Base-by-base conservation (phyloP, 2,797 vertebrate species). In the Lemur catta region DNA sequence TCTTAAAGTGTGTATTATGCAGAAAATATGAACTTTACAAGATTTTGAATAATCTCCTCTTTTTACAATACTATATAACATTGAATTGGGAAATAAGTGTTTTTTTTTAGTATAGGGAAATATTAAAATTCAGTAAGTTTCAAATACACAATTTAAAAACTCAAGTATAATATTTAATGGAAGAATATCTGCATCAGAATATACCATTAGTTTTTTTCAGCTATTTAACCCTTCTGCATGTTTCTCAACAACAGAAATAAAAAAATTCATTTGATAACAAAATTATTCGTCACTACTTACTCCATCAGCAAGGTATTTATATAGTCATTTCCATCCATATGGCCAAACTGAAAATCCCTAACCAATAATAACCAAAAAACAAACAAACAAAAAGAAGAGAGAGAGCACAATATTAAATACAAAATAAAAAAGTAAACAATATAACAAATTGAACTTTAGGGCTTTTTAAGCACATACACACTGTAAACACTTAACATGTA, bases 281-380 rank as follows among this genome's bases (percentile, higher is more conserved):
- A 96, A 74, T 55, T 41, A 97, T 35, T 93, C 30, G 96, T 9
- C 38, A 13, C 46, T 97, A 99, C 99, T 99, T 98, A 99, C 99
- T 99, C 99, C 99, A 99, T 99, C 97, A 99, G 99, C 96, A 99
- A 99, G 97, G 99, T 99, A 98, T 99, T 99, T 97, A 99, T 99
- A 97, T 99, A 99, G 97, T 99, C 99, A 84, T 99, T 99, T 95
- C 99, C 99, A 74, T 99, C 99, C 99, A 99, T 99, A 97, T 99
- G 99, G 97, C 99, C 99, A 98, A 99, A 99, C 97, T 99, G 99
- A 98, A 99, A 99, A 98, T 99, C 98, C 90, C 99, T 99, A 98
- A 72, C 63, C 85, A 97, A 72, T 1, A 57, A 46, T 6, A 41
- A 79, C 0, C 93, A 71, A 84, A 94, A 43, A 33, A 52, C 28